Evolutionary conservation across 2,113 vertebrate species (phyloP).

Genomic region (Anser cygnoides): DNA sequence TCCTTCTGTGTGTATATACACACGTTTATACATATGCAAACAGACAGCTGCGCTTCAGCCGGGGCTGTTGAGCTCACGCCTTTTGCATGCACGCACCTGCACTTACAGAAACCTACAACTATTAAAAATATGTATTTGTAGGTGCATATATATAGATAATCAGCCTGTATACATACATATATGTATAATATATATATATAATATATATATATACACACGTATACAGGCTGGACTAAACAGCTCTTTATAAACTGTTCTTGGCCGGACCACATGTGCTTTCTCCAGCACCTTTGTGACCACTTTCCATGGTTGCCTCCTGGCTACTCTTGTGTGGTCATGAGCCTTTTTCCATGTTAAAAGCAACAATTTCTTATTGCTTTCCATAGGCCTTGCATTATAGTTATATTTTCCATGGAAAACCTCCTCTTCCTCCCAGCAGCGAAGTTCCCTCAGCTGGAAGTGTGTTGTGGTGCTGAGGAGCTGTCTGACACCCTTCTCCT

Average conservation of each 20-base stretch:
- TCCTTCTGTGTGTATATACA: background rate
- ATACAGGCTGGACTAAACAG: background rate
- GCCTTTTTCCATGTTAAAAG: background rate
- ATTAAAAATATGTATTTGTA: background rate
- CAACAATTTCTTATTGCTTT: background rate
- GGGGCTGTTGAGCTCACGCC: background rate
- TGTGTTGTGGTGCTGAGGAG: accelerated
- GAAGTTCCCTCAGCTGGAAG: background rate
- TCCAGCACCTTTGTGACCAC: background rate
- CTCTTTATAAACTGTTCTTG: background rate
- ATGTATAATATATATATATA: too few relatives aligned
- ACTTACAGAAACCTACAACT: background rate
- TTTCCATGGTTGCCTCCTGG: background rate
- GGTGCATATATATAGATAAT: accelerated
- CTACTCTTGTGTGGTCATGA: background rate
- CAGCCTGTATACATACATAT: background rate
- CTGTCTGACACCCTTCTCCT: background rate
- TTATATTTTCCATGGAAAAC: background rate
- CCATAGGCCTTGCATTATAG: background rate
- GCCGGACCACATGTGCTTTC: background rate
- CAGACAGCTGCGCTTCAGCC: background rate
- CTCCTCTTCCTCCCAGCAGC: background rate
- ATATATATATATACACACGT: background rate
- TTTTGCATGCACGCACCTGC: background rate
- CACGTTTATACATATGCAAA: background rate